Percentiles rank a stretch among this genome's conserved stretches.
phyloP scores from a whole-genome alignment of 2,888 invertebrate genomes.

The Apamea epomidion region DNA sequence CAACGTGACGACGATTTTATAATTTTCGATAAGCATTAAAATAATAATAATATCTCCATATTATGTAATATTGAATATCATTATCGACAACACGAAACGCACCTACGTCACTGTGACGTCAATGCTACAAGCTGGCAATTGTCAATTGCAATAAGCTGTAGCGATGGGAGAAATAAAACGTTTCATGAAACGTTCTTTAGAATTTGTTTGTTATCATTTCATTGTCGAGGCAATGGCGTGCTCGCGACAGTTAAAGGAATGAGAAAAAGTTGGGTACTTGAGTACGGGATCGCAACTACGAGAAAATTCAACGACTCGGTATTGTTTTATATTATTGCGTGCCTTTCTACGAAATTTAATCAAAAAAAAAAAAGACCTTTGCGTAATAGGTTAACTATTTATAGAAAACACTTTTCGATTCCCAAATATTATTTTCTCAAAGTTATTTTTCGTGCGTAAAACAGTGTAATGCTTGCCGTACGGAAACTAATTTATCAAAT shows the following conservation, averaged over 20 bases:
- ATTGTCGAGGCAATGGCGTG: conserved; percentile 45
- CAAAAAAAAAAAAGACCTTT: neutral
- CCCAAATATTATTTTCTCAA: neutral
- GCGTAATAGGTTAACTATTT: neutral
- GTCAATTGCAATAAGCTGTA: conserved; percentile 35
- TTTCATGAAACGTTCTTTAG: conserved; percentile 1
- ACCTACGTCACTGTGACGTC: conserved; percentile 18
- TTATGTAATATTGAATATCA: neutral
- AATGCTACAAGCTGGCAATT: conserved; percentile 20
- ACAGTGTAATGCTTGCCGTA: neutral
- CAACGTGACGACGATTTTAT: neutral
- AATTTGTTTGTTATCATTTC: conserved; percentile 38
- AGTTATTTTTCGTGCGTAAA: neutral
- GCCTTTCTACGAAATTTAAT: neutral
- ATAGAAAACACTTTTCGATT: neutral
- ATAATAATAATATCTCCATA: neutral
- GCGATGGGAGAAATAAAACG: conserved; percentile 20
- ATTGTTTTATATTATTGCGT: conserved; percentile 3
- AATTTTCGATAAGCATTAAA: neutral
- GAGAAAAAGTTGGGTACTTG: conserved; percentile 42
- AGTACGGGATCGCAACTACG: conserved; percentile 19
- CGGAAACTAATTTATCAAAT: conserved; percentile 5
- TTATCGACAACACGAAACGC: neutral
- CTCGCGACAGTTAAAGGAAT: conserved; percentile 51
- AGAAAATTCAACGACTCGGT: neutral